A percentile compares a stretch with the other conserved stretches of the same genome.
Evolutionary conservation across 2,113 vertebrate species (phyloP).

Genomic region (Anser cygnoides): DNA sequence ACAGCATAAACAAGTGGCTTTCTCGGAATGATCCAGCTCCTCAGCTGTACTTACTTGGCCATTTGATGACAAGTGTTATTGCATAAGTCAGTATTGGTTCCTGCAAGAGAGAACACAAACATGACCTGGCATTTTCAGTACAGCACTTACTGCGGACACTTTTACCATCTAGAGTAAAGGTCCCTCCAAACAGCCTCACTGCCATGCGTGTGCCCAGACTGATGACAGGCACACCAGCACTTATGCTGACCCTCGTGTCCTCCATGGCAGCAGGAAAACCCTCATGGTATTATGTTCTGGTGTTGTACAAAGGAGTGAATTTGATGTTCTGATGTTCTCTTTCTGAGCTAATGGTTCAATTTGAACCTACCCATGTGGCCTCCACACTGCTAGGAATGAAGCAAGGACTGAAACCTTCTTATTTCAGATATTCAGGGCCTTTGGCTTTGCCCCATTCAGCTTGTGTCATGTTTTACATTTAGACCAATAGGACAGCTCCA

Average conservation of each 20-base stretch:
- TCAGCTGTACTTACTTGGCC: constrained; percentile 86
- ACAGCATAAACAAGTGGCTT: neutral
- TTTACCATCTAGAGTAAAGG: neutral
- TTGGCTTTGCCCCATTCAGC: neutral
- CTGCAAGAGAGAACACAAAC: constrained; percentile 68
- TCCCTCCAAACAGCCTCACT: neutral
- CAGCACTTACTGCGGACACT: neutral
- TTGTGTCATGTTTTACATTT: neutral
- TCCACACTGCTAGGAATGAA: neutral
- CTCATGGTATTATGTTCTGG: neutral
- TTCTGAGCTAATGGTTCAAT: neutral
- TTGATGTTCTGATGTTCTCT: neutral
- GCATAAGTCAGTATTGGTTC: constrained; percentile 81
- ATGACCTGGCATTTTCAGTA: neutral
- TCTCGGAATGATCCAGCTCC: neutral
- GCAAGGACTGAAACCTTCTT: neutral
- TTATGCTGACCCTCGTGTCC: neutral
- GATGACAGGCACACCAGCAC: neutral
- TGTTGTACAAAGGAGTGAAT: neutral
- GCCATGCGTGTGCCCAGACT: neutral
- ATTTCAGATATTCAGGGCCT: neutral
- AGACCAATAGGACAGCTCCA: neutral
- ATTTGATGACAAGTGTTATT: constrained; percentile 83
- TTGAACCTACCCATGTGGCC: neutral
- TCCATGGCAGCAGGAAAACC: neutral